phyloP scores from a whole-genome alignment of 2,113 vertebrate species.

The Columba janthina region DNA sequence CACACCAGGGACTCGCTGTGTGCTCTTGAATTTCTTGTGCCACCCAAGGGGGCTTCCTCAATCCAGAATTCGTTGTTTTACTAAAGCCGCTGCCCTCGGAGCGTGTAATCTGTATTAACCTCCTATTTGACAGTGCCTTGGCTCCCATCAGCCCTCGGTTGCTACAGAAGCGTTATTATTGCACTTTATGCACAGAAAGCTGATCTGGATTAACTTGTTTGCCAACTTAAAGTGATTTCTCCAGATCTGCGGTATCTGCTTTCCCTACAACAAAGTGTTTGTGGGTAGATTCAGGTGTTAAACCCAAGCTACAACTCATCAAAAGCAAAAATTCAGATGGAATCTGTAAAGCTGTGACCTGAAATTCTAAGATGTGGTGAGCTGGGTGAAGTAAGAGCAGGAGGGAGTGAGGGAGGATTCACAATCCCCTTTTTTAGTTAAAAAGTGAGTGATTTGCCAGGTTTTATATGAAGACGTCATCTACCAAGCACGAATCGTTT shows the following conservation, averaged over 20 bases:
- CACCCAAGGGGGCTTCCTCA: neutral
- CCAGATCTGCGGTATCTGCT: neutral
- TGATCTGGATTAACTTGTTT: slow-evolving; percentile 16
- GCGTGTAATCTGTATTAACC: neutral
- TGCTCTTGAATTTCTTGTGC: neutral
- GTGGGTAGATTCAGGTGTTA: neutral
- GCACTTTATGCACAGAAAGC: neutral
- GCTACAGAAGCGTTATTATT: neutral
- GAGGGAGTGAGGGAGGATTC: neutral
- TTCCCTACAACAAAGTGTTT: neutral
- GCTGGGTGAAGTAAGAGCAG: neutral
- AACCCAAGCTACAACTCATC: neutral
- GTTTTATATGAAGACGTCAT: neutral
- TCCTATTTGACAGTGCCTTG: neutral
- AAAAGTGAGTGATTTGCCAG: neutral
- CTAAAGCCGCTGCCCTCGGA: neutral
- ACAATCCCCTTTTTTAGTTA: neutral
- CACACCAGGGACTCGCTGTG: rapidly evolving
- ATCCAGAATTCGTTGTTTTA: neutral
- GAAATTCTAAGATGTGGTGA: neutral
- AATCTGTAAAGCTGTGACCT: neutral
- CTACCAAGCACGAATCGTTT: neutral
- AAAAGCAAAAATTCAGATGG: neutral
- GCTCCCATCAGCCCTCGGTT: neutral
- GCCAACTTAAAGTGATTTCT: neutral